phyloP scores from a whole-genome alignment of 1,140 invertebrate genomes.

The Eupristina koningsbergeri region DNA sequence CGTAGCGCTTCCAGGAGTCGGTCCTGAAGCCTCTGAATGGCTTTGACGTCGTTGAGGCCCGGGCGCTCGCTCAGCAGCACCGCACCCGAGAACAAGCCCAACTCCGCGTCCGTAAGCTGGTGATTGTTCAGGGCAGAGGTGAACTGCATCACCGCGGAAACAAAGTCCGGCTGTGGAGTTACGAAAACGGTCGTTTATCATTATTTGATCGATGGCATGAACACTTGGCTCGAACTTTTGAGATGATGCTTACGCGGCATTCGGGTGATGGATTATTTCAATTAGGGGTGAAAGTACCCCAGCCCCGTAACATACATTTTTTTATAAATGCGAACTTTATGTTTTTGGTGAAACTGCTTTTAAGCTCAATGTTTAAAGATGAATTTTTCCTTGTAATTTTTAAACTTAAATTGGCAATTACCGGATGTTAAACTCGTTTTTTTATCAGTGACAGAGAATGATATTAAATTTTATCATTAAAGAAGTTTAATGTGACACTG shows the following conservation, averaged over 20 bases:
- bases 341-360: background rate
- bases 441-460: background rate
- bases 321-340: background rate
- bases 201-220: too few relatives aligned
- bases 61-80: constrained; percentile 87
- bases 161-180: constrained; percentile 79
- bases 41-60: constrained; percentile 87
- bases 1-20: constrained; percentile 89
- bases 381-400: background rate
- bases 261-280: background rate
- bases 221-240: too few relatives aligned
- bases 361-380: background rate
- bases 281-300: too few relatives aligned
- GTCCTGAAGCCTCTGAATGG: constrained; percentile 88
- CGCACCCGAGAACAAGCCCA: constrained; percentile 90
- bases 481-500: background rate
- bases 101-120: constrained; percentile 89
- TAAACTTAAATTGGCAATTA: background rate
- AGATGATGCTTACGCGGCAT: background rate
- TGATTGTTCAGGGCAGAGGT: constrained; percentile 84
- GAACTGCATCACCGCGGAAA: constrained; percentile 84
- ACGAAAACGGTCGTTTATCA: background rate
- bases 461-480: background rate
- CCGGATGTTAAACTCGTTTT: background rate
- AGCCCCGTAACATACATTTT: too few relatives aligned